Percentiles rank a stretch among this genome's conserved stretches.
Conservation (phyloP, 2,113 vertebrate genomes). For the Chloropsis cyanopogon region DNA sequence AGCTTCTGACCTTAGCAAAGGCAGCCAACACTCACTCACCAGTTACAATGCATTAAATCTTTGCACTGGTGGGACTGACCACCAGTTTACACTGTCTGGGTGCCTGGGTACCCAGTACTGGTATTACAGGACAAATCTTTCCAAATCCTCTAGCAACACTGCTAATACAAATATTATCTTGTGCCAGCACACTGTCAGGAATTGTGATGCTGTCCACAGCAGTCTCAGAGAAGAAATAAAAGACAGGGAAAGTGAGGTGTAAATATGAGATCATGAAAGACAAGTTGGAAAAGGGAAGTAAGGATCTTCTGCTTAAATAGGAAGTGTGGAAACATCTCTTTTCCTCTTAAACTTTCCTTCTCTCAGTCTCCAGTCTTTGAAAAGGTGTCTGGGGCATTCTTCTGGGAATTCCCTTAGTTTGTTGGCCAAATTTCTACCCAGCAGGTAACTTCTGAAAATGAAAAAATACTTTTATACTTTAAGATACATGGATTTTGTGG, state of each 20-base stretch:
- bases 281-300: not conserved
- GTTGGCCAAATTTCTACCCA: not conserved
- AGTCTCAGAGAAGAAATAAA: not conserved
- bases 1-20: not conserved
- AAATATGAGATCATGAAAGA: not conserved
- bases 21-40: not conserved
- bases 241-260: not conserved
- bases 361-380: not conserved
- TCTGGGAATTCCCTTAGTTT: not conserved
- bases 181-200: not conserved
- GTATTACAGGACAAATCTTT: not conserved
- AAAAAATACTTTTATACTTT: not conserved
- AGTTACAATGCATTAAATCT: not conserved
- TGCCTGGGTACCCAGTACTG: not conserved
- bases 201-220: not conserved
- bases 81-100: not conserved
- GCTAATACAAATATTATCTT: not conserved
- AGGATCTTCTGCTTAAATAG: not conserved
- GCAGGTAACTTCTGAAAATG: not conserved
- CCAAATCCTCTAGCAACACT: conserved; percentile 1
- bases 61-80: not conserved
- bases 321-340: not conserved
- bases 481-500: not conserved
- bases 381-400: not conserved
- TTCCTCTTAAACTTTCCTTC: not conserved